Evolutionary conservation across 2,888 invertebrate species (phyloP).

Genomic region (Diloba caeruleocephala): DNA sequence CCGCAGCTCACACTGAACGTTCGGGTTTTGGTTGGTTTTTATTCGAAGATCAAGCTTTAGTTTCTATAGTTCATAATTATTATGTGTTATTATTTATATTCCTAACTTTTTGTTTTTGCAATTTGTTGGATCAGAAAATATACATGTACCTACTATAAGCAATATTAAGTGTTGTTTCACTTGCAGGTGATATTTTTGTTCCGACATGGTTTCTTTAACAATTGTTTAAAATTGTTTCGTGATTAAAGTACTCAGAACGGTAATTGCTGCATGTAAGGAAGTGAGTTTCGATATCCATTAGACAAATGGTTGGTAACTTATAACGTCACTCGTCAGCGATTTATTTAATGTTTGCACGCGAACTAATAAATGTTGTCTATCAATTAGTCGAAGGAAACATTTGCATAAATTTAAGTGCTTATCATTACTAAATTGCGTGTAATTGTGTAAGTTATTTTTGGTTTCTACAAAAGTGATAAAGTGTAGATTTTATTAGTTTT

Average conservation of each 20-base stretch:
- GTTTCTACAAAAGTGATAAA: conserved; percentile 67
- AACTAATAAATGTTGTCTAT: conserved; percentile 70
- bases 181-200: conserved; percentile 37
- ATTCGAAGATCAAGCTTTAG: conserved; percentile 26
- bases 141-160: background rate
- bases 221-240: conserved; percentile 62
- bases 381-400: conserved; percentile 73
- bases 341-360: conserved; percentile 83
- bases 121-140: conserved; percentile 4
- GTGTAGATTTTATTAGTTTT: conserved; percentile 63
- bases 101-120: background rate
- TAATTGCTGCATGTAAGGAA: conserved; percentile 69
- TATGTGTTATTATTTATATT: conserved; percentile 4
- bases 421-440: conserved; percentile 69
- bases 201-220: conserved; percentile 47
- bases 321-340: conserved; percentile 74
- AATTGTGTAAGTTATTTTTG: conserved; percentile 69
- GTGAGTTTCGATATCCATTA: conserved; percentile 74
- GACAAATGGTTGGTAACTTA: conserved; percentile 75
- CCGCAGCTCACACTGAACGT: background rate
- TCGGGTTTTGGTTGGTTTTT: conserved; percentile 56
- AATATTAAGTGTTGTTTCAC: conserved; percentile 36
- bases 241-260: conserved; percentile 61
- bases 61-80: conserved; percentile 13
- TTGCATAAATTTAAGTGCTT: conserved; percentile 73